phyloP scores from a whole-genome alignment of 2,888 invertebrate species.

The Hedya salicella region DNA sequence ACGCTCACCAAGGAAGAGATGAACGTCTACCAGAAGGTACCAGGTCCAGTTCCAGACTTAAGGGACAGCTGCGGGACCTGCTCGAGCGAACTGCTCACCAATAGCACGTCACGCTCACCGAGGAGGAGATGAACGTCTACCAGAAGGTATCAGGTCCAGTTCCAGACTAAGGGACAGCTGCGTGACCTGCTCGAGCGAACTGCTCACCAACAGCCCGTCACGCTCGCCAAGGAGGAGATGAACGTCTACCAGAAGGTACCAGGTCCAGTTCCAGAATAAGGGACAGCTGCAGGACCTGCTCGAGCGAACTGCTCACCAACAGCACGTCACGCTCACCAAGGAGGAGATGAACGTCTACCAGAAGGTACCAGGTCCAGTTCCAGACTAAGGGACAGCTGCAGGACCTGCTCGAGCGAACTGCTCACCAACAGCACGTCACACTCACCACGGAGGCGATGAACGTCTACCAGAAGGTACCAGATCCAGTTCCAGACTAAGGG shows the following conservation, averaged over 20 bases:
- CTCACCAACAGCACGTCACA: slow-evolving; percentile 85
- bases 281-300: slow-evolving; percentile 88
- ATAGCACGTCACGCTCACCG: slow-evolving; percentile 86
- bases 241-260: slow-evolving; percentile 91
- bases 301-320: slow-evolving; percentile 81
- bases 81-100: slow-evolving; percentile 86
- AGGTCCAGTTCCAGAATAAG: slow-evolving; percentile 89
- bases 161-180: slow-evolving; percentile 87
- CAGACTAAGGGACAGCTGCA: slow-evolving; percentile 86
- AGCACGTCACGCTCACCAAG: slow-evolving; percentile 86
- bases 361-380: slow-evolving; percentile 90
- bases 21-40: slow-evolving; percentile 90
- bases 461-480: too few relatives aligned
- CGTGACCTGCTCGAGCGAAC: slow-evolving; percentile 86
- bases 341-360: slow-evolving; percentile 92
- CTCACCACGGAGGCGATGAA: slow-evolving; percentile 89
- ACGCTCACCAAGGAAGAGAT: slow-evolving; percentile 88
- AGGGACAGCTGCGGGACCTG: slow-evolving; percentile 86
- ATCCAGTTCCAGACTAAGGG: slow-evolving; percentile 87
- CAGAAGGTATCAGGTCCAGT: slow-evolving; percentile 91
- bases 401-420: slow-evolving; percentile 86
- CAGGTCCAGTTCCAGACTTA: slow-evolving; percentile 90
- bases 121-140: slow-evolving; percentile 91
- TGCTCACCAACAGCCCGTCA: slow-evolving; percentile 84
- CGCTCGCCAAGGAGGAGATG: slow-evolving; percentile 88